These are phyloP conservation scores for Margaritifera margaritifera DNA, from an alignment of 2,888 invertebrate genomes.

Conservation along the genomic window DNA sequence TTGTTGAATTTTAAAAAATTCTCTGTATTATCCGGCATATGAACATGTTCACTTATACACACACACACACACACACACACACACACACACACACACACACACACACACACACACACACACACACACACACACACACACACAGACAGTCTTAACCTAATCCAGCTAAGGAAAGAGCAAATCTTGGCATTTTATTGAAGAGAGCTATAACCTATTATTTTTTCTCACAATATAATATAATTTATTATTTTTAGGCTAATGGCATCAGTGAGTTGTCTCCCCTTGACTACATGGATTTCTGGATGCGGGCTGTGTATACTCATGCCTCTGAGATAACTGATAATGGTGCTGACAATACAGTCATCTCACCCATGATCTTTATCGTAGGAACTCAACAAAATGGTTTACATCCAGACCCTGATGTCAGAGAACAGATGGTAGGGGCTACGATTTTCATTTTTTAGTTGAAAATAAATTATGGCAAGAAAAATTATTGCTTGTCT, in stretches of 20 bases:
- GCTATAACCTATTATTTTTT: too few relatives aligned
- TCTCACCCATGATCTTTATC: conserved; percentile 72
- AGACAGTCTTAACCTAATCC: too few relatives aligned
- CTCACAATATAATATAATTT: background rate
- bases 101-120: too few relatives aligned
- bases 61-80: too few relatives aligned
- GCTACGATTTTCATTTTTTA: conserved; percentile 16
- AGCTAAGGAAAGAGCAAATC: too few relatives aligned
- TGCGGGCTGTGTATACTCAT: conserved; percentile 69
- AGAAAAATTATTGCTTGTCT: background rate
- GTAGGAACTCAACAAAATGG: conserved; percentile 72
- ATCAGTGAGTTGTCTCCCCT: conserved; percentile 53
- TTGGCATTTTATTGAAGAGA: too few relatives aligned
- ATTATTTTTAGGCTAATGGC: conserved; percentile 2
- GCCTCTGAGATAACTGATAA: conserved; percentile 60
- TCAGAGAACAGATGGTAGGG: conserved; percentile 43
- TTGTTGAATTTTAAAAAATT: too few relatives aligned
- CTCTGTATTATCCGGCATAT: too few relatives aligned
- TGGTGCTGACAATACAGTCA: conserved; percentile 50
- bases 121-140: too few relatives aligned
- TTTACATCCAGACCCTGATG: conserved; percentile 56
- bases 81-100: too few relatives aligned
- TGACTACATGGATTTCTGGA: conserved; percentile 70
- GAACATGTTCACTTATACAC: too few relatives aligned
- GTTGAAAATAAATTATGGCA: background rate